Evolutionary conservation across 2,888 invertebrate species (phyloP), one percentile per base, ranked within the genome.

Genomic region (Cacoxenus indagator): DNA sequence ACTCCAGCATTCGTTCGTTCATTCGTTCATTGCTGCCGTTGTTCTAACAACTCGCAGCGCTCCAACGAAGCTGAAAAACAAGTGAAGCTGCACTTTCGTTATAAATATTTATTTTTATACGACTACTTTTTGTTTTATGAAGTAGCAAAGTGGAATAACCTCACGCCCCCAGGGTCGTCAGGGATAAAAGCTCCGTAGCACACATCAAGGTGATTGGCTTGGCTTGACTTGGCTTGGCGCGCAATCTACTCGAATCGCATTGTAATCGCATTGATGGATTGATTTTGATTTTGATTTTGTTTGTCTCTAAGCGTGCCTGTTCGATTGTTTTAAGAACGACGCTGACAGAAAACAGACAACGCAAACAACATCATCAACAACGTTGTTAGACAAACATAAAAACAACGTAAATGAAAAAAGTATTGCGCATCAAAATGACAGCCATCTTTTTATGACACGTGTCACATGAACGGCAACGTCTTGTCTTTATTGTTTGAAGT

Each of bases 381-480:
- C 19, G 17, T n/a, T 48, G 8, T 19, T 48, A 17, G 48, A 48
- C 67, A 69, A 70, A 73, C 54, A 55, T 19, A 73, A 14, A 24
- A 19, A 24, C 51, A 64, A 55, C 26, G 27, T 14, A n/a, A n/a
- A n/a, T n/a, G n/a, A n/a, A n/a, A n/a, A n/a, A 67, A 64, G 26
- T 27, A 48, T 27, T 73, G 75, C 80, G 81, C 77, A 83, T 80
- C 83, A 78, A 79, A 76, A 70, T 83, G 83, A 81, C 81, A 81
- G 81, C 81, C 82, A 81, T 80, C 79, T 79, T 81, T 80, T 83
- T 80, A 83, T 83, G 82, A 83, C 80, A 80, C 80, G 80, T 80
- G 80, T 76, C n/a, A n/a, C n/a, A n/a, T n/a, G n/a, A n/a, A n/a
- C n/a, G n/a, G n/a, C n/a, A n/a, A n/a, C n/a, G n/a, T n/a, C n/a